Base-by-base conservation (phyloP, 2,113 vertebrate genomes). In the Takifugu bimaculatus region DNA sequence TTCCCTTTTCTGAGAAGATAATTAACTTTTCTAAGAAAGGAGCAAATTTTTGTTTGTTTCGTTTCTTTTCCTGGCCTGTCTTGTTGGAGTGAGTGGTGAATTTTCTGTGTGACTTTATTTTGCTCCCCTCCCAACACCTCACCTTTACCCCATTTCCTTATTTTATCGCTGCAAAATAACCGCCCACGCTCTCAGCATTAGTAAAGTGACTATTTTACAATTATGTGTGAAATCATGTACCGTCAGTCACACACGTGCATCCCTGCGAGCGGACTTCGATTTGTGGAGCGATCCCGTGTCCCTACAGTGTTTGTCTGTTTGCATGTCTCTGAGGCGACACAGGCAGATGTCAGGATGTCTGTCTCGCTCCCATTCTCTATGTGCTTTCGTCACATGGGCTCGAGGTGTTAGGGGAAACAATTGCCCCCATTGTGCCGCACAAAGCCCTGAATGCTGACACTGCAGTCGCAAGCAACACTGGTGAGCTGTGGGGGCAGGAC, bases 1-100 rank as follows among this genome's bases (percentile, higher is more conserved):
- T 48, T 14, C 6, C n/a, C 13, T n/a, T 48, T 14, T 91, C 93
- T 90, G 91, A 92, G 90, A 94, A 90, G 90, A 88, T 92, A 95
- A 91, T 91, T 89, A 85, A 93, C 91, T 94, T 94, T 94, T 48
- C 92, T 93, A 43, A 83, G 88, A 86, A 90, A 92, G 88, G 88
- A 89, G 91, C 90, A 92, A 93, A 91, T 87, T 90, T 88, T 89
- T 92, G 4, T 48, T 48, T 47, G 13, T 47, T 47, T 47, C 11
- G 3, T 47, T 47, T 13, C 3, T 35, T 35, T 28, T 71, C 20
- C 20, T 55, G 57, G 67, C 61, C 59, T 88, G 85, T 88, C 73
- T 75, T 89, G 82, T 88, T 94, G 93, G 93, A 93, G 91, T 95
- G 94, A 93, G 91, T 94, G 94, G 80, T 92, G 60, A 35, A 85